Percentiles rank a stretch among this genome's conserved stretches.
Evolutionary conservation across 1,140 invertebrate species (phyloP).

Genomic region (Trypoxylus dichotomus): DNA sequence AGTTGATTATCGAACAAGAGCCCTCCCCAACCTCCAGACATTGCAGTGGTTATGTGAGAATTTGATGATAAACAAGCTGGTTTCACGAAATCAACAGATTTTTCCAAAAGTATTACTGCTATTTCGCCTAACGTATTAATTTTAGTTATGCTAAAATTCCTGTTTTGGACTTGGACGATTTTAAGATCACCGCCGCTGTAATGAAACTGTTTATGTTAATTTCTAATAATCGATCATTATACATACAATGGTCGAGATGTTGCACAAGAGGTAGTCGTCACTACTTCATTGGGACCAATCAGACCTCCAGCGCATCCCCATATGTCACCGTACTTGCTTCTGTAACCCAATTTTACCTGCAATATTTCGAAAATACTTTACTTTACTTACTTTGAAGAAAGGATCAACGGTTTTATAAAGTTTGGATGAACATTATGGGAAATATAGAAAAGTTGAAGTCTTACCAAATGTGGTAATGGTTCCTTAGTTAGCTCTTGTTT

Average conservation of each 20-base stretch:
- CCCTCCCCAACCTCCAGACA: neutral
- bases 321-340: neutral
- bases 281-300: neutral
- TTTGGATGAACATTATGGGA: too few species aligned
- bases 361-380: neutral
- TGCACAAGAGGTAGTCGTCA: neutral
- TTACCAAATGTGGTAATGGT: neutral
- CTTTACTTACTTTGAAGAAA: neutral
- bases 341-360: neutral
- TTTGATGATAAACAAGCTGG: neutral
- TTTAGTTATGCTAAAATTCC: neutral
- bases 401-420: too few species aligned
- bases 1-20: neutral
- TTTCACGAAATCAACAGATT: neutral
- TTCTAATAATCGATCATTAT: too few species aligned
- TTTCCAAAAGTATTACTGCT: neutral
- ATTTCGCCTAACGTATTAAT: neutral
- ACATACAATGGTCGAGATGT: neutral
- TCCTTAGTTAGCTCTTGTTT: neutral
- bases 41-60: neutral
- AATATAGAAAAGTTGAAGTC: neutral
- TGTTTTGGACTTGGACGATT: neutral
- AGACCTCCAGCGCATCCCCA: neutral
- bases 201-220: too few species aligned
- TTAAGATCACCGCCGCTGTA: neutral